These are phyloP conservation scores for Magallana gigas DNA, from an alignment of 1,140 invertebrate species.

Conservation along the genomic window DNA sequence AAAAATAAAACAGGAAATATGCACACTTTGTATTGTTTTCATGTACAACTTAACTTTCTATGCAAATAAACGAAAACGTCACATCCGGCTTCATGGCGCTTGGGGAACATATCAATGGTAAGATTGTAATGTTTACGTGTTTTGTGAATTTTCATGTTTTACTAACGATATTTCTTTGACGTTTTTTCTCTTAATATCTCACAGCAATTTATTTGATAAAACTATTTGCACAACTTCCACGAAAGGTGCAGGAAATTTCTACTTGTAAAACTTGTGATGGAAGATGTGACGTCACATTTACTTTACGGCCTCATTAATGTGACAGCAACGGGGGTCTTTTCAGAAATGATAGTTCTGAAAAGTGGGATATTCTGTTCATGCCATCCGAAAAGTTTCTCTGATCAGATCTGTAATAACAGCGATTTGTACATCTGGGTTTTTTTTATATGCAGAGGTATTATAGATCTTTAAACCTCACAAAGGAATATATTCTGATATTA, in stretches of 20 bases:
- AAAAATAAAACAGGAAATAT: no score
- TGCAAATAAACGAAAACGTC: neutral
- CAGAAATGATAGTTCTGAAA: neutral
- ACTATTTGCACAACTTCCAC: no score
- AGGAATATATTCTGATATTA: no score
- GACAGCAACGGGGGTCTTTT: conserved; percentile 27
- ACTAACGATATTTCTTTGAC: neutral
- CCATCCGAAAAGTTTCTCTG: no score
- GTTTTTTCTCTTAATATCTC: no score
- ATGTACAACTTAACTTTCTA: neutral
- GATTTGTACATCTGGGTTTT: no score
- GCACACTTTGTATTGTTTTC: neutral
- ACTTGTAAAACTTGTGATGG: neutral
- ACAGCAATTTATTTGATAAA: neutral
- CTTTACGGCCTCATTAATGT: neutral
- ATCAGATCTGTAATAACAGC: no score
- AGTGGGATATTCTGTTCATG: no score
- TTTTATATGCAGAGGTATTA: no score
- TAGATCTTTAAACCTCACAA: no score
- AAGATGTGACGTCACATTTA: conserved; percentile 18
- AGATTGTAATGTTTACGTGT: conserved; percentile 24
- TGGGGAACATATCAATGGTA: conserved; percentile 43
- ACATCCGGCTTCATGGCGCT: conserved; percentile 7
- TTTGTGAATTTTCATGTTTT: neutral
- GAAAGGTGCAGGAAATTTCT: neutral